A percentile compares a stretch with the other conserved stretches of the same genome.
Evolutionary conservation across 2,888 invertebrate genomes (phyloP).

Genomic region (Zhuqinia jingwanae): DNA sequence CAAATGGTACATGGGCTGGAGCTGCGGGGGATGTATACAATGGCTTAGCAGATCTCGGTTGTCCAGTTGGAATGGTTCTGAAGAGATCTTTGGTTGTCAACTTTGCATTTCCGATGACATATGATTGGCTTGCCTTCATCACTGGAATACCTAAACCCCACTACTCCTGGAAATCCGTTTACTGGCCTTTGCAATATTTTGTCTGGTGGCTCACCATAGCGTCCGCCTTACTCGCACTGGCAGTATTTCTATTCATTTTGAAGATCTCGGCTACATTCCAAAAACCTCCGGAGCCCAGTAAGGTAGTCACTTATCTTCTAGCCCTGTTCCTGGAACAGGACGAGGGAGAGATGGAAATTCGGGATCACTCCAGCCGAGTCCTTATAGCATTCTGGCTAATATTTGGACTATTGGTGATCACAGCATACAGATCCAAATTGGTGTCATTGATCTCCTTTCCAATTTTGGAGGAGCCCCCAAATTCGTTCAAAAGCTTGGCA

Average conservation of each 20-base stretch:
- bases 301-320: not conserved
- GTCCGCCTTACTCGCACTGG: not conserved
- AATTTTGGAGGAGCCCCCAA: slow-evolving; percentile 61
- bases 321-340: slow-evolving; percentile 41
- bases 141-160: slow-evolving; percentile 49
- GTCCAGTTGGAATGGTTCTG: slow-evolving; percentile 23
- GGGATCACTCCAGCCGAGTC: not conserved
- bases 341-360: not conserved
- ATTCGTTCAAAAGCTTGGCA: slow-evolving; percentile 66
- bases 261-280: not conserved
- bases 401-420: slow-evolving; percentile 59
- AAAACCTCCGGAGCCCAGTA: not conserved
- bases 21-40: slow-evolving; percentile 67
- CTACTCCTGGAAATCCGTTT: slow-evolving; percentile 69
- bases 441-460: slow-evolving; percentile 72
- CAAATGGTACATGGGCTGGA: slow-evolving; percentile 71
- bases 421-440: slow-evolving; percentile 73
- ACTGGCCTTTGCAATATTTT: slow-evolving; percentile 49
- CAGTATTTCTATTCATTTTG: not conserved
- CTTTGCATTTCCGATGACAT: slow-evolving; percentile 54
- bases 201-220: slow-evolving; percentile 5
- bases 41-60: slow-evolving; percentile 59
- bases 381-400: slow-evolving; percentile 62
- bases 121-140: slow-evolving; percentile 51
- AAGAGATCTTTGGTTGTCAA: slow-evolving; percentile 38